Base-by-base conservation (phyloP, 2,797 vertebrate genomes). In the Bovichtus diacanthus region DNA sequence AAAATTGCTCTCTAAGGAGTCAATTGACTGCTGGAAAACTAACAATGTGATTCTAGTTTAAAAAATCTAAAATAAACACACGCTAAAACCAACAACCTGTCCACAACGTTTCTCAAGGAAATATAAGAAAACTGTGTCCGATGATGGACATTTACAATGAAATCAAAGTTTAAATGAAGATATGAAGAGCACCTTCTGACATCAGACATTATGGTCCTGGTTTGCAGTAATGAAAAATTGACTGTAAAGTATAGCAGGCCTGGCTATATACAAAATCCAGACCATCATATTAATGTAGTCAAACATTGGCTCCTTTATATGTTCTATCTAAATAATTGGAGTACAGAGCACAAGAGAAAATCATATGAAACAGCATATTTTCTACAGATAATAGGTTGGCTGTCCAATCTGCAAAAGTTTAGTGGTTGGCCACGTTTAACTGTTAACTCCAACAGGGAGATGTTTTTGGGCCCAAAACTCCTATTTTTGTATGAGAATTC, bases 301-400 rank as follows among this genome's bases (percentile, higher is more conserved):
- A 36, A 27, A 56, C 10, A 41, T 2, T 51, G 13, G n/a, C 25
- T 60, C 23, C 23, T 66, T 63, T 19, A 58, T 54, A 31, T 74
- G 54, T 63, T 63, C 36, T 50, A 29, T 53, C 10, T 27, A 58
- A 72, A 85, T 77, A 70, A 60, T 27, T 46, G 68, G 23, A 75
- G 53, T 38, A 66, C 67, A 83, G 51, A 61, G 23, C 39, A 74
- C 31, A 49, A 74, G 61, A 78, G 16, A 74, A 82, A 86, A 85
- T n/a, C 70, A 59, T 62, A 59, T 41, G 62, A 75, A 82, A 80
- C 56, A 39, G 61, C 27, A 80, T 67, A 72, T 55, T 80, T 81
- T 53, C 69, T 56, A 61, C 2, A 10, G 70, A 73, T 38, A 76
- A 76, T 41, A 63, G 47, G 12, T 43, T 16, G 39, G 21, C 58